A percentile compares a stretch with the other conserved stretches of the same genome.
Evolutionary conservation across 2,888 invertebrate genomes (phyloP).

Genomic region (Tenthredo amoena): DNA sequence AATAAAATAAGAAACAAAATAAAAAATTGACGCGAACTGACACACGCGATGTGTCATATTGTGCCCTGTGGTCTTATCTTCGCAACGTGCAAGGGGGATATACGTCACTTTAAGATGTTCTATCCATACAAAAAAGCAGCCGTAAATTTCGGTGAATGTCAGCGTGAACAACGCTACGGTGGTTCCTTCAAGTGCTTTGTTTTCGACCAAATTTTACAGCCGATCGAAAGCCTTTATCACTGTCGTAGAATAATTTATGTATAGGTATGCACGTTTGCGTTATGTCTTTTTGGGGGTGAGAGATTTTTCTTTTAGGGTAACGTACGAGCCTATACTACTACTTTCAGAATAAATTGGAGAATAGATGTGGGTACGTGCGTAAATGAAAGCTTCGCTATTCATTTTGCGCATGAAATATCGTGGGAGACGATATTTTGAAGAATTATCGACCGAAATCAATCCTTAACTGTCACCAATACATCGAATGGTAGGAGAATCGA

Average conservation of each 20-base stretch:
- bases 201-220: constrained; percentile 45
- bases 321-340: background rate
- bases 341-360: background rate
- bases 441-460: background rate
- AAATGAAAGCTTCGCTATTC: background rate
- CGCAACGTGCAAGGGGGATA: constrained; percentile 27
- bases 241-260: constrained; percentile 30
- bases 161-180: constrained; percentile 10
- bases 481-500: background rate
- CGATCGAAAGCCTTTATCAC: constrained; percentile 47
- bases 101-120: constrained; percentile 44
- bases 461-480: background rate
- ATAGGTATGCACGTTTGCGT: constrained; percentile 1
- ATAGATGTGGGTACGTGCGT: background rate
- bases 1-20: background rate
- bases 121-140: constrained; percentile 20
- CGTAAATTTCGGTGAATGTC: constrained; percentile 44
- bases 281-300: background rate
- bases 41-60: constrained; percentile 15
- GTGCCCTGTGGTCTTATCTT: constrained; percentile 22
- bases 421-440: background rate
- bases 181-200: constrained; percentile 39
- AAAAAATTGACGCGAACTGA: background rate
- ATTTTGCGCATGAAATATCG: background rate
- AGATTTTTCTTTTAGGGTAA: background rate